Evolutionary conservation across 2,888 invertebrate genomes (phyloP), one percentile per base, ranked within the genome.

Genomic region (Lochmaea capreae): DNA sequence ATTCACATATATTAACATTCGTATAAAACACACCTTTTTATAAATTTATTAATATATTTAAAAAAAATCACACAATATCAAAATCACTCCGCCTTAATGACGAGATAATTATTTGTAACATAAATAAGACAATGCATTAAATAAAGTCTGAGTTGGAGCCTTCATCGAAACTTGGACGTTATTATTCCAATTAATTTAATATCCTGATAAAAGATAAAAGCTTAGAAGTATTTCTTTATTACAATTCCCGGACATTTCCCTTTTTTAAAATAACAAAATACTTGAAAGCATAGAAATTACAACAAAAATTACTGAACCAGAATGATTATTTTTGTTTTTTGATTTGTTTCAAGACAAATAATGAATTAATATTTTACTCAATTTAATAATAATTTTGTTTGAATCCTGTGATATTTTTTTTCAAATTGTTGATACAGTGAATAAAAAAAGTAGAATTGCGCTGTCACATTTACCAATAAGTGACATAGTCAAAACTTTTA

Each of bases 21-120:
- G 84, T 86, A 86, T 84, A 86, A 87, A 85, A 86, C 85, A 86
- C 85, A 82, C 86, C 79, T 83, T 83, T 61, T 83, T 81, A 79
- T 82, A 81, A 81, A 81, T 81, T 81, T 82, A 80, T 81, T 84
- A 83, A 84, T 85, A 81, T 84, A 84, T 82, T 42, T 83, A 83
- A 84, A 78, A 67, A 75, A 85, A 87, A 87, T 87, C 87, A 87
- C 87, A 87, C 86, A 86, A 84, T 87, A 87, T 87, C 86, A 85
- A 87, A 87, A 87, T 87, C 87, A 87, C 87, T 82, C 85, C 85
- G 85, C 78, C 77, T 67, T 81, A 66, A 33, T 77, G 82, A 84
- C 86, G 85, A 83, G 84, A 85, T 78, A 77, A 83, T 81, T 81
- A 82, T 82, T 81, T 83, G 83, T 84, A 85, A 83, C 80, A 86